phyloP scores from a whole-genome alignment of 2,888 invertebrate genomes.

The Harpalus rubripes region DNA sequence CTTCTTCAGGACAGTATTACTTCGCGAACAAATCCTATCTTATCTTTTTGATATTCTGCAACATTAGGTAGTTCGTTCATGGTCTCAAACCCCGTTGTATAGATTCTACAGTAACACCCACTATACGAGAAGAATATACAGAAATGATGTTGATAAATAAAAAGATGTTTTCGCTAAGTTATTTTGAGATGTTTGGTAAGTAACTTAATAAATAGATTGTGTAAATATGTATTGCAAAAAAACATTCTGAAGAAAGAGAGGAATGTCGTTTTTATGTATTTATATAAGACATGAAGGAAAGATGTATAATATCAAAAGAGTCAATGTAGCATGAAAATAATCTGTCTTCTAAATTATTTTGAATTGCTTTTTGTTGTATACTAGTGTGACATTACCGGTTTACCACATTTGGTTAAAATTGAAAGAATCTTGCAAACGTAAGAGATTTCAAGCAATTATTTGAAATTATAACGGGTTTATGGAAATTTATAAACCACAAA shows the following conservation, averaged over 20 bases:
- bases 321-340: not conserved
- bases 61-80: not conserved
- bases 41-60: conserved; percentile 16
- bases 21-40: conserved; percentile 13
- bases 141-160: not conserved
- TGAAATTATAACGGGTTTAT: too few species aligned
- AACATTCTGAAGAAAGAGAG: not conserved
- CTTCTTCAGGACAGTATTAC: conserved; percentile 5
- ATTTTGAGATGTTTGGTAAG: not conserved
- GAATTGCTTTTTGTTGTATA: too few species aligned
- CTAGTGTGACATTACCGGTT: not conserved
- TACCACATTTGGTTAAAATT: too few species aligned
- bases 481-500: too few species aligned
- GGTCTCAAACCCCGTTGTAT: not conserved
- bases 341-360: not conserved
- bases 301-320: not conserved
- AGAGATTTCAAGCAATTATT: too few species aligned
- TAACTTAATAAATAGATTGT: not conserved
- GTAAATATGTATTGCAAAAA: not conserved
- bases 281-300: not conserved
- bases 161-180: not conserved
- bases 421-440: too few species aligned
- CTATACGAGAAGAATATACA: too few species aligned
- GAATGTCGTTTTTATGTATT: not conserved
- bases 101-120: not conserved